Conservation (phyloP, 2,797 vertebrate species). For the Gadopsis marmoratus region DNA sequence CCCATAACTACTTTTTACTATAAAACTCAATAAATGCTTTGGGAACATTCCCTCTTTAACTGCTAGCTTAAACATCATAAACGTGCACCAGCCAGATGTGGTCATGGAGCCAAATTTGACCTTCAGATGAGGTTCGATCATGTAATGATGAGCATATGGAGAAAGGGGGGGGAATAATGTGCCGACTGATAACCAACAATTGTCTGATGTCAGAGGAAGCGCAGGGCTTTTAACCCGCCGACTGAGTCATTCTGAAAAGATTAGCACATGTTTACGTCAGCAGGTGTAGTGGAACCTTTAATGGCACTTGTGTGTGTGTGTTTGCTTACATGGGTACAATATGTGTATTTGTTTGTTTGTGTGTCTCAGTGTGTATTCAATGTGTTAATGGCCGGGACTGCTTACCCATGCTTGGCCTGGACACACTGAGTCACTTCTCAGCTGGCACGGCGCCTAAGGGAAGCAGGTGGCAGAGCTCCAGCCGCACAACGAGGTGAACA, state of each 20-base stretch:
- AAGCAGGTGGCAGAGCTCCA: constrained; percentile 68
- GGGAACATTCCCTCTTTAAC: constrained; percentile 28
- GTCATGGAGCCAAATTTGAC: not conserved
- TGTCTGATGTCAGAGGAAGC: constrained; percentile 67
- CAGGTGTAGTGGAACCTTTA: constrained; percentile 75
- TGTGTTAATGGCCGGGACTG: constrained; percentile 79
- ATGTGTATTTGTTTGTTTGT: constrained; percentile 56
- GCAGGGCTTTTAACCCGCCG: constrained; percentile 50
- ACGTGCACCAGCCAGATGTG: not conserved
- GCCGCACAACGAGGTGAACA: constrained; percentile 16
- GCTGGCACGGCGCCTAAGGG: constrained; percentile 61
- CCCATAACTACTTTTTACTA: constrained; percentile 17
- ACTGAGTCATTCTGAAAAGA: constrained; percentile 71
- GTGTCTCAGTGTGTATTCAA: constrained; percentile 77
- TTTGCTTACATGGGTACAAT: constrained; percentile 50
- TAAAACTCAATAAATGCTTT: constrained; percentile 6
- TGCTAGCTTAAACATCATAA: not conserved
- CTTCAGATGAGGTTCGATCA: not conserved
- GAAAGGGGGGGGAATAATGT: not conserved
- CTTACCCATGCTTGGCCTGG: constrained; percentile 70
- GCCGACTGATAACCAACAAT: constrained; percentile 14
- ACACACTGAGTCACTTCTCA: constrained; percentile 78
- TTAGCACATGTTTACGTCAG: constrained; percentile 48
- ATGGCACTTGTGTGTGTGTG: constrained; percentile 61
- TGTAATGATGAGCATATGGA: not conserved